Base-by-base conservation (phyloP, 2,797 vertebrate species). In the Picus viridis region DNA sequence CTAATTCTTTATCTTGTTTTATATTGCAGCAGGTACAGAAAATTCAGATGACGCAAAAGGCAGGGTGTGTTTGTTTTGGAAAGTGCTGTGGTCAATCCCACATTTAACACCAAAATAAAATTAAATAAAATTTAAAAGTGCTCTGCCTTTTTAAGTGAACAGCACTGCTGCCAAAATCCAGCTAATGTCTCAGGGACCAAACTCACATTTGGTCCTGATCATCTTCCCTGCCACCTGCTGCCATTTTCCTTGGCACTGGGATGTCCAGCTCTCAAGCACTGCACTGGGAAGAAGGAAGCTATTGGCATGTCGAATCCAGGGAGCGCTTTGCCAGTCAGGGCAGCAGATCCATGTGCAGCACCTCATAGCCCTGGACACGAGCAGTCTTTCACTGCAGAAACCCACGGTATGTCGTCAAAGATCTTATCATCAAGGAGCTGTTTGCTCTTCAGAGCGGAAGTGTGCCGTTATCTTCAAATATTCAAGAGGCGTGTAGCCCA, bases 21-120 rank as follows among this genome's bases (percentile, higher is more conserved):
- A 12, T 77, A 29, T 49, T 36, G 34, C 79, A 85, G 85, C 75
- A 85, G 75, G 72, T 26, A 23, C n/a, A 83, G 91, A 80, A 64
- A 64, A 39, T 29, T 70, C 39, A 13, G 54, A 15, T 83, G 85
- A 90, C 6, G 30, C 61, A 79, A 43, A 34, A 85, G 32, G 80
- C 63, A 75, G 14, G 32, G 63, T 75, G 67, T 90, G 77, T 86
- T 91, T 94, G 56, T 45, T 91, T 91, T 78, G 63, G 68, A 56
- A 88, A 76, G 77, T 23, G 67, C 51, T 32, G 47, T 6, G 32
- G 41, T 68, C 75, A 92, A 93, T 54, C 83, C 51, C 58, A 16
- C 1, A 1, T 75, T 64, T n/a, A 65, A 36, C 15, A 47, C 18
- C 16, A 62, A 59, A 78, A 30, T 72, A 34, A 6, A 2, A 47